Evolutionary conservation across 1,140 invertebrate genomes (phyloP), one percentile per base, ranked within the genome.

Genomic region (Aphidius ervi): DNA sequence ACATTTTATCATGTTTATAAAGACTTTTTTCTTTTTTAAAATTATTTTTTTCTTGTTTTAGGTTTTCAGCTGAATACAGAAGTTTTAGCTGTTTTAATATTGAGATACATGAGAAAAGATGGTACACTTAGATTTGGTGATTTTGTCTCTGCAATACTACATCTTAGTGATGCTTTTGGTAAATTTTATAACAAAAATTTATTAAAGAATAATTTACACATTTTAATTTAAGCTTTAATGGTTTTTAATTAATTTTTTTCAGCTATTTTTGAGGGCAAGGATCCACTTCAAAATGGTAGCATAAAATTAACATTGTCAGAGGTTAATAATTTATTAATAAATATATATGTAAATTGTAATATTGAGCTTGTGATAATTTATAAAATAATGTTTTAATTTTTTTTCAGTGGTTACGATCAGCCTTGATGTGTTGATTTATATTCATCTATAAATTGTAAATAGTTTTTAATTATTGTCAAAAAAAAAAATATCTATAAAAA

Each of bases 111-210:
- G 89, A 85, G 93, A 61, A 95, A 95, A 77, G 93, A 97, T 75
- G 93, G 93, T 49, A 95, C 93, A 46, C 80, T 96, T n/a, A 80
- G 93, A 68, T 94, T 96, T 72, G 93, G 93, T 16, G 93, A 97
- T 76, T 96, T 94, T 73, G 93, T 95, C 1, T 92, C 90, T 5
- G 90, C 92, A 43, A 90, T 96, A 71, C 82, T 96, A 63, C 92
- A 94, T 72, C 81, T 97, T 41, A 92, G 90, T 61, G 86, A 92
- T 59, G 90, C 93, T 41, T 95, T 95, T 74, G 88, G 92, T 92
- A 84, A 23, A 3, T 31, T 31, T 31, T 16, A 39, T 46, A 53
- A 16, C 37, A 50, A 5, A 16, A 39, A 48, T 50, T 62, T 59
- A 50, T 10, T 46, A 48, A 50, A 58, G 7, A 49, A 31, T 31